phyloP scores from a whole-genome alignment of 2,888 invertebrate genomes.

The Machimus atricapillus region DNA sequence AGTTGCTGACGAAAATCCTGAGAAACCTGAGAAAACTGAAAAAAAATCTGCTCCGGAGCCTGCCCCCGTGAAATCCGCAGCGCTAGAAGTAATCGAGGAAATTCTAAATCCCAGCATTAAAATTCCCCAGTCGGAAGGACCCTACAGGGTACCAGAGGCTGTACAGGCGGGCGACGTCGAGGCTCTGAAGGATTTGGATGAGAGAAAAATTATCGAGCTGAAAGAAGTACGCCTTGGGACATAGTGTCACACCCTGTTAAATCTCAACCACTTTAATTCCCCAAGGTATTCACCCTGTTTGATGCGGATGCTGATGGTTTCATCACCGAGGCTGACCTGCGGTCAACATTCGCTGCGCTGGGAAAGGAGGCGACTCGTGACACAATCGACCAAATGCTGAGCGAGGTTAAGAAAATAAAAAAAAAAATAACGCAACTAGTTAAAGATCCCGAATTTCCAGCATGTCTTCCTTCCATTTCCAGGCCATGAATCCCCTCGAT shows the following conservation, averaged over 20 bases:
- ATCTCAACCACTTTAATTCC: constrained; percentile 7
- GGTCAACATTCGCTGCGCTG: constrained; percentile 69
- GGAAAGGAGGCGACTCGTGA: constrained; percentile 68
- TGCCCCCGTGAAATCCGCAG: constrained; percentile 55
- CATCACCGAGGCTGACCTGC: constrained; percentile 70
- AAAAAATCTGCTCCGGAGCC: constrained; percentile 43
- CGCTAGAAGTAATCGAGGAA: constrained; percentile 60
- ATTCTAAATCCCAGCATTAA: constrained; percentile 60
- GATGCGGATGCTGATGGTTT: constrained; percentile 72
- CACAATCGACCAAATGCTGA: constrained; percentile 68
- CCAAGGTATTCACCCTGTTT: constrained; percentile 70
- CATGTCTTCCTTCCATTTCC: constrained; percentile 26
- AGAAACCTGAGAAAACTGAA: constrained; percentile 25
- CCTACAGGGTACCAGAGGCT: constrained; percentile 57
- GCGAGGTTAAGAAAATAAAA: constrained; percentile 64
- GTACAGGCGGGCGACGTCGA: constrained; percentile 60
- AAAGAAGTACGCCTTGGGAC: constrained; percentile 66
- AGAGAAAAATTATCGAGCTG: constrained; percentile 69
- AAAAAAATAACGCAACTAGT: constrained; percentile 27
- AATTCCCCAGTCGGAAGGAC: constrained; percentile 56
- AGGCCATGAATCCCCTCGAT: constrained; percentile 67
- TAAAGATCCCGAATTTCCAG: background rate
- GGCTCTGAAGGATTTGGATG: constrained; percentile 67
- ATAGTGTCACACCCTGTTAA: background rate
- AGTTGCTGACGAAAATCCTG: constrained; percentile 48